Base-by-base conservation (phyloP, 2,888 invertebrate species). In the Tetramorium bicarinatum region DNA sequence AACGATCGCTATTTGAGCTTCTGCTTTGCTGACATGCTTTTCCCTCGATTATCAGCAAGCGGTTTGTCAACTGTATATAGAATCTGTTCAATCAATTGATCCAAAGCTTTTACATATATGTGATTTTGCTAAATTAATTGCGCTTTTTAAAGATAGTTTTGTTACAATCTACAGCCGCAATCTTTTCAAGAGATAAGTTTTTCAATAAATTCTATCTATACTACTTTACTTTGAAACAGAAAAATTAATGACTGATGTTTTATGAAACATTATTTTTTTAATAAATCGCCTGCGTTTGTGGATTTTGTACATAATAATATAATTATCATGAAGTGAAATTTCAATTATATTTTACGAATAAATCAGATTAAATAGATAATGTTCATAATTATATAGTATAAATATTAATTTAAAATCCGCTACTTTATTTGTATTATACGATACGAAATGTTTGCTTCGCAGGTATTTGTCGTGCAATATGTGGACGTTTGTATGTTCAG, bases 401-500 rank as follows among this genome's bases (percentile, higher is more conserved):
- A 25, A 72, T 18, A 41, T 56, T 67, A 56, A 41, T 56, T 72
- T 21, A 38, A 13, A 29, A 44, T 6, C 38, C 7, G 6, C 18
- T 41, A 3, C 11, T 18, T 29, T 29, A 29, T 34, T 8, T 21
- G 15, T 62, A 29, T 64, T 38, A 25, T 41, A 3, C 3, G 34
- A 29, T 29, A 38, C 3, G 18, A 79, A 71, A 59, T 69, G 9
- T 34, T 49, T 66, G n/a, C n/a, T 7, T 56, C 75, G 29, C 95
- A 98, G 98, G 97, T 97, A 7, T 96, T 98, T 93, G 97, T 98
- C 82, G 97, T 98, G 3, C 98, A 98, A 93, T 98, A 98, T 94
- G 98, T 98, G 38, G 98, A 98, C 93, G 98, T 99, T 0, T 98
- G 98, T 95, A 98, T 99, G 97, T 98, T 99, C 95, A 98, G 98